These are phyloP conservation scores for Actenoides lindsayi DNA, from an alignment of 2,113 vertebrate species.

Conservation along the genomic window DNA sequence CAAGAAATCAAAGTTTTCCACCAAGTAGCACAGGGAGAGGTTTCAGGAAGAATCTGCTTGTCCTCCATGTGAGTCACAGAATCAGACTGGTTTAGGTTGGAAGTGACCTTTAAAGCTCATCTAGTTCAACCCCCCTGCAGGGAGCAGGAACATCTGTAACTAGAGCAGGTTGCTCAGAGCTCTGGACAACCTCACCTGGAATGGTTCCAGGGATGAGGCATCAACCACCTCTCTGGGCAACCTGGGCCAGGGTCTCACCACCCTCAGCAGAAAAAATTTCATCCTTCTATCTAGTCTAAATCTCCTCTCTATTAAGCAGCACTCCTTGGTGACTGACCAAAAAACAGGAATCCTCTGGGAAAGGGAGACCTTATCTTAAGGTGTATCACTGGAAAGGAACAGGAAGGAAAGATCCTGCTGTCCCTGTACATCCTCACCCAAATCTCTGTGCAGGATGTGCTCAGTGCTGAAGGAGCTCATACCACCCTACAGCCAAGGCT, in stretches of 20 bases:
- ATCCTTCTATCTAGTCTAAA: not conserved
- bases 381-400: not conserved
- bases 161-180: not conserved
- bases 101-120: not conserved
- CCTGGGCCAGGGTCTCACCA: not conserved
- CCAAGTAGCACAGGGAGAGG: not conserved
- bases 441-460: not conserved
- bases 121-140: not conserved
- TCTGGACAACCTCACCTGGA: not conserved
- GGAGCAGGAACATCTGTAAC: not conserved
- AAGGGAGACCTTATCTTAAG: not conserved
- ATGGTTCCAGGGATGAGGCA: not conserved
- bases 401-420: not conserved
- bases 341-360: not conserved
- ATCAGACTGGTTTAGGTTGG: not conserved
- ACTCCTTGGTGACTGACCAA: not conserved
- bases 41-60: not conserved
- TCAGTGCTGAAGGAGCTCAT: not conserved
- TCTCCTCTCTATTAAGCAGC: not conserved
- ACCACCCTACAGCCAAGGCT: not conserved
- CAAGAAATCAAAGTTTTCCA: not conserved
- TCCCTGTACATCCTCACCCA: not conserved
- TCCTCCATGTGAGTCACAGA: not conserved
- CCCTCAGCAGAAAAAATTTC: not conserved
- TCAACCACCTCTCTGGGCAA: not conserved